These are phyloP conservation scores for Argentina silus DNA, from an alignment of 2,797 vertebrate species.

Conservation along the genomic window DNA sequence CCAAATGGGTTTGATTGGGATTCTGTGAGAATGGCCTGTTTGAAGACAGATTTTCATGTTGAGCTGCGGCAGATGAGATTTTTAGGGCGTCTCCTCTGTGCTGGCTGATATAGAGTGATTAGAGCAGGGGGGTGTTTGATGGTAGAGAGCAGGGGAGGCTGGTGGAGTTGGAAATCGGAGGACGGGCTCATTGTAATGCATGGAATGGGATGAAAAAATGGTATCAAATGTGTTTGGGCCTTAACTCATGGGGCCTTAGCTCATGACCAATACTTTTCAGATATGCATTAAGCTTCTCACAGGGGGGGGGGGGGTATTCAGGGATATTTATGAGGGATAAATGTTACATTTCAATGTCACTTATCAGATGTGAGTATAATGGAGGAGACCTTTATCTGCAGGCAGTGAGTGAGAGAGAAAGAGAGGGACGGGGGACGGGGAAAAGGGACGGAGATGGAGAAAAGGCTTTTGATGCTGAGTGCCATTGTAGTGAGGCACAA, in stretches of 20 bases:
- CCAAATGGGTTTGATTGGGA: background rate
- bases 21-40: slow-evolving; percentile 9
- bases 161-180: too few relatives aligned
- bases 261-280: slow-evolving; percentile 17
- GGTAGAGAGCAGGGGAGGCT: slow-evolving; percentile 16
- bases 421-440: background rate
- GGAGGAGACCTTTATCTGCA: slow-evolving; percentile 23
- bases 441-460: background rate
- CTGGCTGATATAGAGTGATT: background rate
- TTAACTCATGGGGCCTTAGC: too few relatives aligned
- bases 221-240: too few relatives aligned
- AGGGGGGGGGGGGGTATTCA: background rate
- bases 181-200: too few relatives aligned
- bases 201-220: too few relatives aligned
- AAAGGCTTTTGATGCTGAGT: slow-evolving; percentile 53
- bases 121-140: background rate
- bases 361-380: slow-evolving; percentile 28
- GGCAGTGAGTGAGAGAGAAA: too few relatives aligned
- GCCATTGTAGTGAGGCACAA: slow-evolving; percentile 44
- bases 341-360: slow-evolving; percentile 38
- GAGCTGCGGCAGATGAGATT: background rate
- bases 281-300: slow-evolving; percentile 30
- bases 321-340: slow-evolving; percentile 32
- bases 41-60: slow-evolving; percentile 20
- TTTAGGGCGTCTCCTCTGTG: background rate